These are phyloP conservation scores for Meandrusa payeni DNA, from an alignment of 2,888 invertebrate genomes.

Conservation along the genomic window DNA sequence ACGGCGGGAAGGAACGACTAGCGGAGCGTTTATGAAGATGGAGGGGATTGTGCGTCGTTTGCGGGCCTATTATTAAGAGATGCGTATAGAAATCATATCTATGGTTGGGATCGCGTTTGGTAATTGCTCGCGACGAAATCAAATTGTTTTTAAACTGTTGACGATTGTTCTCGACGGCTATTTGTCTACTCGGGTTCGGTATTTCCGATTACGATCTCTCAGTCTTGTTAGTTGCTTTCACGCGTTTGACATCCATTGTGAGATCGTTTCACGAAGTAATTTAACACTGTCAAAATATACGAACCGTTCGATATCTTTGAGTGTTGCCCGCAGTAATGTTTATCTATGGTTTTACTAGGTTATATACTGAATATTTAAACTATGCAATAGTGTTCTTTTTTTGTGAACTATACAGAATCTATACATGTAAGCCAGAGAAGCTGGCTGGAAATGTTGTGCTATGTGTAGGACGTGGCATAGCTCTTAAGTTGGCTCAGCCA, in stretches of 20 bases:
- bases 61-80: constrained; percentile 75
- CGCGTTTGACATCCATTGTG: constrained; percentile 38
- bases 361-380: no score
- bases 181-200: constrained; percentile 70
- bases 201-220: constrained; percentile 59
- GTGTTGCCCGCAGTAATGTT: no score
- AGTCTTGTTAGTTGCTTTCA: constrained; percentile 55
- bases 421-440: no score
- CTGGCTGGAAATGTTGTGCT: no score
- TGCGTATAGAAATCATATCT: constrained; percentile 66
- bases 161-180: constrained; percentile 75
- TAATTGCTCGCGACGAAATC: constrained; percentile 71
- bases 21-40: constrained; percentile 47
- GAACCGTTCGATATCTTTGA: constrained; percentile 1
- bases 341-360: no score
- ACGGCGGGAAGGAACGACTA: constrained; percentile 42
- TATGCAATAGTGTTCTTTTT: no score
- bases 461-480: no score
- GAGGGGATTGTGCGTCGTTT: constrained; percentile 53
- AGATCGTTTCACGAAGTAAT: constrained; percentile 12
- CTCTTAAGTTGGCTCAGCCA: no score
- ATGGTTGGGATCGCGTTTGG: constrained; percentile 61
- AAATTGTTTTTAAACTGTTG: constrained; percentile 76
- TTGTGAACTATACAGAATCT: no score
- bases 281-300: constrained; percentile 21